Base-by-base conservation (phyloP, 2,797 vertebrate genomes). In the Intellagama lesueurii region DNA sequence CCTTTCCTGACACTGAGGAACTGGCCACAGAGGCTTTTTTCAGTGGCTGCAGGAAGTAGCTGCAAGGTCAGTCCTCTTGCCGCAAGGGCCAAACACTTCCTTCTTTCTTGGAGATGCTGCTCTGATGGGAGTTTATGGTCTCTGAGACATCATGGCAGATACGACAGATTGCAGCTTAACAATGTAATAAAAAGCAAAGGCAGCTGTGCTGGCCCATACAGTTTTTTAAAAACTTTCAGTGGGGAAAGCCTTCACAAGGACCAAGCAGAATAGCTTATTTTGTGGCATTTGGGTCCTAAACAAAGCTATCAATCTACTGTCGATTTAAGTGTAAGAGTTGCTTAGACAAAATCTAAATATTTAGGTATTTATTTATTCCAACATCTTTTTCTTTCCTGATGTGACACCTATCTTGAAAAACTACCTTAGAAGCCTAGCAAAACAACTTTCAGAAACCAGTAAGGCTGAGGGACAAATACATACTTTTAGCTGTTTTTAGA, bases 401-500 rank as follows among this genome's bases (percentile, higher is more conserved):
- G 1, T 75, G 85, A 87, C 6, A 0, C 84, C 86, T 77, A 52
- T 72, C 81, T 88, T 90, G 17, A 90, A 83, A 93, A 89, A 92
- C 83, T 56, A 90, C 91, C 90, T 81, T 86, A 52, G 90, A 90
- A 91, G 92, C 83, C 87, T 69, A 0, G 86, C 26, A 83, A 90
- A 85, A 94, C 90, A 89, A 49, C 44, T 77, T 93, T 94, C 64
- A 84, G 5, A 90, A 89, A 90, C 93, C 91, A 90, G 91, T 76
- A 68, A 93, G 94, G 94, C 96, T 94, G 94, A 83, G 90, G 92
- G 91, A 92, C 86, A 91, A 89, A 89, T 85, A 0, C 92, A 90
- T 95, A 95, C 95, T 95, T 96, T 94, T 94, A 95, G 96, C 96
- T 96, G 95, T 85, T 93, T 95, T 91, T 94, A 93, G 89, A 92